Evolutionary conservation across 1,140 invertebrate genomes (phyloP).

Genomic region (Rhizoglyphus robini): DNA sequence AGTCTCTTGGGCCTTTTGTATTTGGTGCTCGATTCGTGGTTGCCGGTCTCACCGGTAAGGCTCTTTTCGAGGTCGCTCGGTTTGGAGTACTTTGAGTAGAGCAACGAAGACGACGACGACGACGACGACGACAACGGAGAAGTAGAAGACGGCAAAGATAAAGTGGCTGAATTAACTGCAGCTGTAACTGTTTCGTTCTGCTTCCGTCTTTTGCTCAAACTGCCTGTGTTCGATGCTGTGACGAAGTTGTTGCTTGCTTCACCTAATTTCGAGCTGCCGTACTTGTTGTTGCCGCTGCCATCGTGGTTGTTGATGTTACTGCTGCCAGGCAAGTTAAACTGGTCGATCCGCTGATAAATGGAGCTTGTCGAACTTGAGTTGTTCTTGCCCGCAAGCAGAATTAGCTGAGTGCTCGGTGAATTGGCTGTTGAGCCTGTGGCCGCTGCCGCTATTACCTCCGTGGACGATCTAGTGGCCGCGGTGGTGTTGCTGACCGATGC

Average conservation of each 20-base stretch:
- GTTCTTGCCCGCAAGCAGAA: conserved; percentile 9
- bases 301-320: background rate
- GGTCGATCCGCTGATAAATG: conserved; percentile 15
- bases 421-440: background rate
- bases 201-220: conserved; percentile 10
- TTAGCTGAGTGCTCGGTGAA: conserved; percentile 3
- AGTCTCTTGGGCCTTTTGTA: background rate
- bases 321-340: conserved; percentile 11
- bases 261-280: conserved; percentile 9
- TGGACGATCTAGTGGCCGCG: background rate
- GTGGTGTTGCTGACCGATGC: background rate
- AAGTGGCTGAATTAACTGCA: background rate
- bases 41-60: background rate
- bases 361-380: conserved; percentile 14
- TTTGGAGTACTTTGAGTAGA: background rate
- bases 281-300: background rate
- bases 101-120: background rate
- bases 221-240: background rate
- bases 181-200: conserved; percentile 9
- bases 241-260: background rate
- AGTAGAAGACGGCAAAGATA: background rate
- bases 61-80: conserved; percentile 12
- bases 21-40: background rate
- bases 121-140: background rate
- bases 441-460: background rate